Conservation (phyloP, 2,797 vertebrate species). For the Cygnus olor region DNA sequence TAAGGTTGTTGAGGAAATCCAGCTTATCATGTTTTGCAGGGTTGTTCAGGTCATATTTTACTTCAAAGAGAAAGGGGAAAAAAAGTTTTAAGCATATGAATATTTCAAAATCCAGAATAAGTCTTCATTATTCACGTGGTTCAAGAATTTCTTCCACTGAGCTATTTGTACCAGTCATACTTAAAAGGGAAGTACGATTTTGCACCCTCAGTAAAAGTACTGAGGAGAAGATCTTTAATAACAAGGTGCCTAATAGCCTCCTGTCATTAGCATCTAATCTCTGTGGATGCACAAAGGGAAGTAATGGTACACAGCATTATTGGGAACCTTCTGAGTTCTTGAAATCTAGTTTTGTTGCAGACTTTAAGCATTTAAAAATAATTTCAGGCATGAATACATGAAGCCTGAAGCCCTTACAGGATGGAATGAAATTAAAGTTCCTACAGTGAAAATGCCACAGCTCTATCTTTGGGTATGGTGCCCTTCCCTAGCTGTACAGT, state of each 20-base stretch:
- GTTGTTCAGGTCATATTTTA: constrained; percentile 96
- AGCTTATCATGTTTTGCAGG: constrained; percentile 86
- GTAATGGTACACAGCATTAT: neutral
- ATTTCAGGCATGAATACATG: neutral
- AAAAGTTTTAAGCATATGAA: neutral
- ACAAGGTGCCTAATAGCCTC: neutral
- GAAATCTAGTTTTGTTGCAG: neutral
- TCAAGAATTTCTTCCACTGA: neutral
- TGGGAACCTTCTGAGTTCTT: neutral
- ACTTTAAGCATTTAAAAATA: neutral
- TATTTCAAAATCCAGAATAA: constrained; percentile 28
- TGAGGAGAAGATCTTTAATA: neutral
- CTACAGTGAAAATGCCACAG: neutral
- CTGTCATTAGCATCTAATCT: constrained; percentile 45
- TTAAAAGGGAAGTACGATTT: constrained; percentile 15
- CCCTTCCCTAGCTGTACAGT: neutral
- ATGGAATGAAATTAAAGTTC: neutral
- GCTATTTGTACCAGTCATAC: neutral
- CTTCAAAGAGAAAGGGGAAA: constrained; percentile 75
- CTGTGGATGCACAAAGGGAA: constrained; percentile 6
- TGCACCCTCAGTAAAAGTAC: constrained; percentile 23
- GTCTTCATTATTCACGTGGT: neutral
- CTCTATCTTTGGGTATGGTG: neutral
- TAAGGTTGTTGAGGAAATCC: constrained; percentile 91
- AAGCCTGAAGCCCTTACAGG: neutral